These are phyloP conservation scores for Scomberomorus guttatus DNA, from an alignment of 2,797 vertebrate species.

Conservation along the genomic window DNA sequence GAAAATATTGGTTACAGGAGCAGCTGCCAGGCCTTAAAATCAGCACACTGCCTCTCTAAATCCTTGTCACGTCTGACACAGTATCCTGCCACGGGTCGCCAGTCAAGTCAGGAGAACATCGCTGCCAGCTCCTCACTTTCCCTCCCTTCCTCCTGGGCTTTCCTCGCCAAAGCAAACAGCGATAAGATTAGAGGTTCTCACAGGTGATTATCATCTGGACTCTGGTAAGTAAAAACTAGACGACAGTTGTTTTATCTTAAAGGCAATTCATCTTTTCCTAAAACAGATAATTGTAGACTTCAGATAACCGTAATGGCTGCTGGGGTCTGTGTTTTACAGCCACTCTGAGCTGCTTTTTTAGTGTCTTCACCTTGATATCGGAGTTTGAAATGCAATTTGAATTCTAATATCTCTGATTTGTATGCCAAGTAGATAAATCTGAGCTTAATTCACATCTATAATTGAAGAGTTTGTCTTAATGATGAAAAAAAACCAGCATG, in stretches of 20 bases:
- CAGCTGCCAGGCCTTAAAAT: constrained; percentile 59
- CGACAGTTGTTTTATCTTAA: constrained; percentile 48
- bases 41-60: constrained; percentile 65
- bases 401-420: constrained; percentile 64
- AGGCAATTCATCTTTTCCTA: constrained; percentile 16
- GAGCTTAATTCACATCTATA: background rate
- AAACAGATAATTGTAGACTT: constrained; percentile 38
- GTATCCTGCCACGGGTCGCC: constrained; percentile 66
- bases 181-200: constrained; percentile 55
- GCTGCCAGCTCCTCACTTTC: constrained; percentile 52
- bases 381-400: constrained; percentile 56
- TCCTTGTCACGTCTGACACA: constrained; percentile 76
- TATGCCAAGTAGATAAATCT: constrained; percentile 34
- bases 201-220: constrained; percentile 59
- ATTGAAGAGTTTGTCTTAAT: constrained; percentile 4
- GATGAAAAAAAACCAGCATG: background rate
- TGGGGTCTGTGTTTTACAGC: constrained; percentile 39
- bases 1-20: constrained; percentile 36
- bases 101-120: constrained; percentile 66
- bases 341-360: constrained; percentile 36
- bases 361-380: constrained; percentile 21
- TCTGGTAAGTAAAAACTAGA: constrained; percentile 40
- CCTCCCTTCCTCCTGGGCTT: constrained; percentile 45
- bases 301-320: constrained; percentile 32
- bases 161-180: constrained; percentile 50